Evolutionary conservation across 2,888 invertebrate genomes (phyloP).

Genomic region (Monochamus alternatus): DNA sequence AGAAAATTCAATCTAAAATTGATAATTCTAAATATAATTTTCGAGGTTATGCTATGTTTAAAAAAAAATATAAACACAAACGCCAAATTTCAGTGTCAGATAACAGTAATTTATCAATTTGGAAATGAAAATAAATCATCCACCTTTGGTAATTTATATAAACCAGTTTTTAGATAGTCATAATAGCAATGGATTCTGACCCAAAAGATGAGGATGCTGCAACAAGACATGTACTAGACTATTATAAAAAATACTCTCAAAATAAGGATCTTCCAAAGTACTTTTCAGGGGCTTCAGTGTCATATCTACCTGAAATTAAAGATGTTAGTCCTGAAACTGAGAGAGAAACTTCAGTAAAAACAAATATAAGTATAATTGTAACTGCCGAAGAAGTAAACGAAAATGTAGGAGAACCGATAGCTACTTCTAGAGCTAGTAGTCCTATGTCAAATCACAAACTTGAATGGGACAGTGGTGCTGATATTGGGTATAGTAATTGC

Average conservation of each 20-base stretch:
- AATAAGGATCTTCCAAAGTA: constrained; percentile 80
- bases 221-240: constrained; percentile 73
- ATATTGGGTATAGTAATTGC: constrained; percentile 81
- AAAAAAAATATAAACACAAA: constrained; percentile 32
- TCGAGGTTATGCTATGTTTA: constrained; percentile 30
- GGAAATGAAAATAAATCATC: constrained; percentile 19
- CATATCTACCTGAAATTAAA: constrained; percentile 56
- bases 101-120: constrained; percentile 19
- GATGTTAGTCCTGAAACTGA: constrained; percentile 40
- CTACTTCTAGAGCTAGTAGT: constrained; percentile 82
- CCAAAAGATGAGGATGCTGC: constrained; percentile 48
- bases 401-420: constrained; percentile 36
- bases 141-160: background rate
- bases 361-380: constrained; percentile 40
- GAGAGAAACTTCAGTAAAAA: constrained; percentile 32
- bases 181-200: constrained; percentile 43
- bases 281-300: constrained; percentile 71
- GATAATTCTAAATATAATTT: background rate
- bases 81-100: constrained; percentile 45
- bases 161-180: constrained; percentile 2
- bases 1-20: background rate
- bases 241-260: constrained; percentile 80
- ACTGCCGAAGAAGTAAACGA: constrained; percentile 33
- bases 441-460: constrained; percentile 82
- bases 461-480: constrained; percentile 92